Conservation (phyloP, 2,113 vertebrate species). For the Collichthys lucidus region DNA sequence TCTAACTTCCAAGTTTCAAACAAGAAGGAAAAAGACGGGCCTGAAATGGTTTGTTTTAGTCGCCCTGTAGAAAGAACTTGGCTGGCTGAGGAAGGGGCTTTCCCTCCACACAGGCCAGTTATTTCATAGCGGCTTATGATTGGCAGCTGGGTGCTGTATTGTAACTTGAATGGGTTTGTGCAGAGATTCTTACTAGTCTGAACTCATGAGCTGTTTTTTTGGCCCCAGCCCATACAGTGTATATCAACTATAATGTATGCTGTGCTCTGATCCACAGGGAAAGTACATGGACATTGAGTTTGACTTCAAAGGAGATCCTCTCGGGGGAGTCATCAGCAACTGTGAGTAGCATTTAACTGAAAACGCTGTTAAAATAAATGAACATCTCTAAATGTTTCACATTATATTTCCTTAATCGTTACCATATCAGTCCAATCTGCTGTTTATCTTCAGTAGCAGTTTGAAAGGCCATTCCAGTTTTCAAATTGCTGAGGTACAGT, state of each 20-base stretch:
- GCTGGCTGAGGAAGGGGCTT: neutral
- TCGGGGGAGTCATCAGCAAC: constrained; percentile 99
- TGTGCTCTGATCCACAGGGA: constrained; percentile 85
- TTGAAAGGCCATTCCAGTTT: neutral
- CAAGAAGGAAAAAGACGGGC: constrained; percentile 1
- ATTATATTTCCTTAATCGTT: neutral
- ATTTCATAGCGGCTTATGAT: constrained; percentile 43
- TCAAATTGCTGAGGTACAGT: neutral
- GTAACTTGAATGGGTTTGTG: constrained; percentile 5
- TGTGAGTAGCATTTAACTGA: constrained; percentile 87
- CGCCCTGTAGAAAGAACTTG: constrained; percentile 14
- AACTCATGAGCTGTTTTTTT: neutral
- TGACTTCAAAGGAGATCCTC: constrained; percentile 98
- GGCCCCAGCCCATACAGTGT: neutral
- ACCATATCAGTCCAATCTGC: neutral
- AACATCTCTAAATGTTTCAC: neutral
- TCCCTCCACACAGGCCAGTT: constrained; percentile 33
- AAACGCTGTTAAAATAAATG: neutral
- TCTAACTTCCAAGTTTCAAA: constrained; percentile 42
- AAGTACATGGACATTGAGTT: constrained; percentile 99
- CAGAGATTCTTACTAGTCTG: neutral
- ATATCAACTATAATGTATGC: neutral
- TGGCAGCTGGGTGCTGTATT: constrained; percentile 2
- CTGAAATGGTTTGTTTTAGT: constrained; percentile 57
- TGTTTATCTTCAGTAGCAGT: neutral